Percentiles rank a stretch among this genome's conserved stretches.
Conservation (phyloP, 2,888 invertebrate species). For the Phania funesta region DNA sequence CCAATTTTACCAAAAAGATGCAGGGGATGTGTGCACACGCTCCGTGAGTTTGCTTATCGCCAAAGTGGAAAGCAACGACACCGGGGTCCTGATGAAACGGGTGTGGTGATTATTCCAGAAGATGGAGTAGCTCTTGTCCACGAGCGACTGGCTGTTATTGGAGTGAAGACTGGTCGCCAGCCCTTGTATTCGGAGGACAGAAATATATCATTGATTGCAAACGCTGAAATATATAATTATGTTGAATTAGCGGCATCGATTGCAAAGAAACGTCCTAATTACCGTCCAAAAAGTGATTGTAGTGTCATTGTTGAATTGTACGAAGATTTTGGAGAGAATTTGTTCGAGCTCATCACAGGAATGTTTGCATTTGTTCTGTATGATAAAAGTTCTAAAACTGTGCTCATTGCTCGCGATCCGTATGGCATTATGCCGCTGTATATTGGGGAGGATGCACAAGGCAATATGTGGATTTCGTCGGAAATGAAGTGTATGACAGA, state of each 20-base stretch:
- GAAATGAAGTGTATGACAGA: conserved; percentile 79
- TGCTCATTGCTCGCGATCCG: conserved; percentile 79
- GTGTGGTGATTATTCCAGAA: conserved; percentile 73
- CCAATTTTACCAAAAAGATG: conserved; percentile 71
- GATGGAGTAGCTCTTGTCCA: conserved; percentile 77
- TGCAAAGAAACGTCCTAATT: conserved; percentile 73
- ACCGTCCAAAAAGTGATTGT: conserved; percentile 78
- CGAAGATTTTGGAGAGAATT: conserved; percentile 73
- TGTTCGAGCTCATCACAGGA: conserved; percentile 77
- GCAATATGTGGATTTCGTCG: conserved; percentile 79
- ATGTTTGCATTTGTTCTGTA: conserved; percentile 79
- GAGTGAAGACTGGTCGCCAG: conserved; percentile 77
- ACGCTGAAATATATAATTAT: conserved; percentile 80
- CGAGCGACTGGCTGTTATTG: conserved; percentile 77
- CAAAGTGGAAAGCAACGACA: conserved; percentile 79
- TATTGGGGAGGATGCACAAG: conserved; percentile 76
- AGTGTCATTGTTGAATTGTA: conserved; percentile 79
- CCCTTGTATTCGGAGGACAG: conserved; percentile 76
- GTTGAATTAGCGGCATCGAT: conserved; percentile 71
- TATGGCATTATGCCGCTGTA: conserved; percentile 80
- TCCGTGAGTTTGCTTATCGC: conserved; percentile 77
- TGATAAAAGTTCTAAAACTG: conserved; percentile 74
- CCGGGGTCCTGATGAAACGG: conserved; percentile 79
- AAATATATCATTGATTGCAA: conserved; percentile 76
- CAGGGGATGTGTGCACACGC: conserved; percentile 70